Evolutionary conservation across 2,113 vertebrate genomes (phyloP).

Genomic region (Columbina picui): DNA sequence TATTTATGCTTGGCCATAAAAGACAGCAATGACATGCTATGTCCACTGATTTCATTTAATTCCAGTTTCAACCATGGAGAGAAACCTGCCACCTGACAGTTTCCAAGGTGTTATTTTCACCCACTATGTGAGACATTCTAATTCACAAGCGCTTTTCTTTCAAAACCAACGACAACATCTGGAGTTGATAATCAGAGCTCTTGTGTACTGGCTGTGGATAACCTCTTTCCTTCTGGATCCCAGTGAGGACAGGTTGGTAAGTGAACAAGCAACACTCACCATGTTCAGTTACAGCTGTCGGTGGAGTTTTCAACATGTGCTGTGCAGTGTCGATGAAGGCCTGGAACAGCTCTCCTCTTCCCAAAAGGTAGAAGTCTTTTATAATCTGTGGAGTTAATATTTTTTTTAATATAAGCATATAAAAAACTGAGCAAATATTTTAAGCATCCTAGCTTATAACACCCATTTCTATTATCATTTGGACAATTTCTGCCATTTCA

Average conservation of each 20-base stretch:
- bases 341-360: conserved; percentile 96
- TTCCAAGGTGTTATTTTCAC: neutral
- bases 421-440: neutral
- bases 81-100: neutral
- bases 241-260: neutral
- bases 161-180: neutral
- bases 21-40: neutral
- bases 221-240: neutral
- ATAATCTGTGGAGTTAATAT: conserved; percentile 83
- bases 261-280: conserved; percentile 75
- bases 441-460: neutral
- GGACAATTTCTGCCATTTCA: neutral
- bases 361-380: conserved; percentile 97
- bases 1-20: neutral
- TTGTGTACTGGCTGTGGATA: neutral
- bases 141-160: neutral
- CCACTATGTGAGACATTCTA: neutral
- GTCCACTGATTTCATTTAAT: neutral
- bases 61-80: neutral
- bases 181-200: neutral
- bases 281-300: conserved; percentile 94
- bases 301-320: conserved; percentile 95
- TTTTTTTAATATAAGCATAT: neutral
- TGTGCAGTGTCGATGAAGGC: conserved; percentile 96
- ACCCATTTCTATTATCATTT: neutral